Base-by-base conservation (phyloP, 1,140 invertebrate genomes). In the Heterodera schachtii region DNA sequence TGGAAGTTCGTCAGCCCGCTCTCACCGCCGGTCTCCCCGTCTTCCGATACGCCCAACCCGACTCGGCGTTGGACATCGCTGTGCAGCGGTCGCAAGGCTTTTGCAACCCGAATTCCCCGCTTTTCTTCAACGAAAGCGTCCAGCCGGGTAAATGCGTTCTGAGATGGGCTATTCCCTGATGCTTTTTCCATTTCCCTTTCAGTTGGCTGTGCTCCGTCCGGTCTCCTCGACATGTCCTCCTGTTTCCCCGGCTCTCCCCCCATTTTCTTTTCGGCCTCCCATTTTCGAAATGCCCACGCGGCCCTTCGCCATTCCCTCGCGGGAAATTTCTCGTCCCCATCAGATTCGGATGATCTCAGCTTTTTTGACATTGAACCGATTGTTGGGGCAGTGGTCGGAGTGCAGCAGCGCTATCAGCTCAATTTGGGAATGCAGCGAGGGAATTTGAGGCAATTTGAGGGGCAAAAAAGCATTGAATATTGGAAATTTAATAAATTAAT, bases 381-480 rank as follows among this genome's bases (percentile, higher is more conserved):
- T n/a, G 77, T 82, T 21, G 89, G 87, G 21, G 88, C 84, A 44
- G 82, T 90, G 41, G 82, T 87, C 49, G 76, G 76, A 16, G 88
- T 87, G 31, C 60, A 82, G 46, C 70, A 83, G 70, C 73, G 81
- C 47, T 88, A 88, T 64, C 88, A 90, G 76, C 69, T 89, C 11
- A 89, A 89, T 74, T 73, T 89, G n/a, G 88, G 88, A 64, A 82
- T 90, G 81, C 49, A 85, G 7, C 83, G 82, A 11, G 89, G 89
- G 66, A 81, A 81, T 13, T 73, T 88, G 13, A 75, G 66, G 88
- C 89, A 73, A 73, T 66, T 84, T 44, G 31, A 83, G 81, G 5
- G 13, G 57, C 57, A 2, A 4, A 19, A 52, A 6, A 52, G 11
- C 13, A 64, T 64, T 64, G 57, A 64, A 83, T 84, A n/a, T 31